These are phyloP conservation scores for Slavum lentiscoides DNA, from an alignment of 2,888 invertebrate genomes.

Conservation along the genomic window DNA sequence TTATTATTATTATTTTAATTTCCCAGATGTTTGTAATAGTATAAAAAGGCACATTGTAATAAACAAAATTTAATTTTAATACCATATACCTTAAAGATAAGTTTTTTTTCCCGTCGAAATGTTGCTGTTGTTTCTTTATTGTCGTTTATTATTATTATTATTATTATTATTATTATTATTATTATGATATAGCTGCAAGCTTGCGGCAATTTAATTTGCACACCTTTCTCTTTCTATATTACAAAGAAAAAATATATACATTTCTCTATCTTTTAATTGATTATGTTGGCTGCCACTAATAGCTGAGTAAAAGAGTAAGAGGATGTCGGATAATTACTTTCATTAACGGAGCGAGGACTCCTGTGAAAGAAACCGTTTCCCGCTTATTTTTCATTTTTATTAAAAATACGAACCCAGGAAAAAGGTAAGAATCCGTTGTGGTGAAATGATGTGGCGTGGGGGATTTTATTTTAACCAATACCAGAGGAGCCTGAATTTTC, in stretches of 20 bases:
- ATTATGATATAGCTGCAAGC: conserved; percentile 12
- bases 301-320: conserved; percentile 43
- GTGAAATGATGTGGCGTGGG: neutral
- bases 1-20: conserved; percentile 32
- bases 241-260: neutral
- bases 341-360: conserved; percentile 39
- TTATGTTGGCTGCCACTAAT: conserved; percentile 43
- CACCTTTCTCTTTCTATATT: conserved; percentile 25
- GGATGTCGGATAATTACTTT: conserved; percentile 47
- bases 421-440: conserved; percentile 23
- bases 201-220: conserved; percentile 50
- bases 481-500: neutral
- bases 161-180: neutral
- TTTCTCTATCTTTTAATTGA: conserved; percentile 51
- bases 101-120: conserved; percentile 33
- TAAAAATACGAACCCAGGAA: conserved; percentile 19
- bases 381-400: conserved; percentile 44
- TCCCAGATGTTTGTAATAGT: conserved; percentile 31
- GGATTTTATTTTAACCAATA: neutral
- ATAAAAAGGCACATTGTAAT: conserved; percentile 40
- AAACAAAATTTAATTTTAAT: conserved; percentile 51
- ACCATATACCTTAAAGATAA: conserved; percentile 35
- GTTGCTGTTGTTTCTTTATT: conserved; percentile 34
- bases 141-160: too few relatives aligned
- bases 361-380: conserved; percentile 19